These are phyloP conservation scores for Uropetala carovei DNA, from an alignment of 2,888 invertebrate species.

Conservation along the genomic window DNA sequence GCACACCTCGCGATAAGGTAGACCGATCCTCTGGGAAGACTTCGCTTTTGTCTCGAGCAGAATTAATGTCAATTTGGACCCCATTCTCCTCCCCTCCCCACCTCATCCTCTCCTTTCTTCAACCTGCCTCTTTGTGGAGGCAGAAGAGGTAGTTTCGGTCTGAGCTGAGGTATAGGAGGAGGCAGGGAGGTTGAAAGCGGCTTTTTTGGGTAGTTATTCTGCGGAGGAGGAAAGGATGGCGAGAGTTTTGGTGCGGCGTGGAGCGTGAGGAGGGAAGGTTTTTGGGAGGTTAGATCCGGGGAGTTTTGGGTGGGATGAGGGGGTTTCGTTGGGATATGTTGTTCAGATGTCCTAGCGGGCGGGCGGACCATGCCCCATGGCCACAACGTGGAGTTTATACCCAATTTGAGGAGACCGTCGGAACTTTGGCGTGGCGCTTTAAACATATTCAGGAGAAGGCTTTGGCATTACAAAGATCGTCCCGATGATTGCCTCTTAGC, in stretches of 20 bases:
- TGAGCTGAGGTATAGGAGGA: neutral
- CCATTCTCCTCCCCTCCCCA: no score
- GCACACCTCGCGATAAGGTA: neutral
- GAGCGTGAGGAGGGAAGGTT: no score
- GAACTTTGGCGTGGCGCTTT: neutral
- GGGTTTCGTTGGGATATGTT: no score
- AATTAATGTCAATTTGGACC: conserved; percentile 13
- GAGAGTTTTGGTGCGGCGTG: neutral
- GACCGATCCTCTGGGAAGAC: neutral
- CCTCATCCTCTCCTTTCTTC: no score
- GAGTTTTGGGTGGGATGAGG: no score
- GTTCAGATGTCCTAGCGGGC: neutral
- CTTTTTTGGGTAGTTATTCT: neutral
- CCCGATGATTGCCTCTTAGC: neutral
- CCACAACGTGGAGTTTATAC: conserved; percentile 11
- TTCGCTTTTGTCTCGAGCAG: conserved; percentile 8
- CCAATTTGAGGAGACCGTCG: neutral
- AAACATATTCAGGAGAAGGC: neutral
- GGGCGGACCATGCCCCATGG: neutral
- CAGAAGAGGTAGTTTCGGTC: neutral
- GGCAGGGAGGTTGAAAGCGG: neutral
- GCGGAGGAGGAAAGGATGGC: neutral
- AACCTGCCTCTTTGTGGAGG: neutral
- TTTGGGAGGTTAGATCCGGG: no score
- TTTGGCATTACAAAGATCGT: neutral